Conservation (phyloP, 1,140 invertebrate species). For the Thaumetopoea pityocampa region DNA sequence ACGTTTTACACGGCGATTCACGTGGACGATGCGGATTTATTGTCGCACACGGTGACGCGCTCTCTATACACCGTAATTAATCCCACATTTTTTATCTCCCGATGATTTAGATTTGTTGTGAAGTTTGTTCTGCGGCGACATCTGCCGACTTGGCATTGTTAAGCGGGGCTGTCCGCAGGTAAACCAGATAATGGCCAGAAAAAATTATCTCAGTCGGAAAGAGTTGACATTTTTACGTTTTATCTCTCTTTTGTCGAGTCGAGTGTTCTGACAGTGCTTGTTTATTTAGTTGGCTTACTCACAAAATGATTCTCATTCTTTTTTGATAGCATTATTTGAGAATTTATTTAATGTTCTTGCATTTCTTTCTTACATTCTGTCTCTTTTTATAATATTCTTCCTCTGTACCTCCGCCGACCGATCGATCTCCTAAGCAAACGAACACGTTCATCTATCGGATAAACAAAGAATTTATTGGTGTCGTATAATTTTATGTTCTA, state of each 20-base stretch:
- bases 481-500: slow-evolving; percentile 74
- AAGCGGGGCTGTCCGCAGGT: slow-evolving; percentile 51
- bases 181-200: slow-evolving; percentile 63
- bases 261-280: slow-evolving; percentile 65
- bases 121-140: slow-evolving; percentile 71
- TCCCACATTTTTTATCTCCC: slow-evolving; percentile 57
- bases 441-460: slow-evolving; percentile 54
- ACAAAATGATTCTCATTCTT: slow-evolving; percentile 21
- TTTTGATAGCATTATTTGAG: no score
- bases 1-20: slow-evolving; percentile 67
- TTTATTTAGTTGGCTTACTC: slow-evolving; percentile 51
- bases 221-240: slow-evolving; percentile 63
- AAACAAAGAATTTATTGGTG: slow-evolving; percentile 71
- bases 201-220: slow-evolving; percentile 65
- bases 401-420: slow-evolving; percentile 29
- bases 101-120: slow-evolving; percentile 56
- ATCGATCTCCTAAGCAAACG: slow-evolving; percentile 31
- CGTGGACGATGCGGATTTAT: slow-evolving; percentile 73
- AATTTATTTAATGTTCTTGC: no score
- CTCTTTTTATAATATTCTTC: no score
- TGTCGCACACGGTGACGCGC: slow-evolving; percentile 36
- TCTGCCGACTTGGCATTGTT: slow-evolving; percentile 62
- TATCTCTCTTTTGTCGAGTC: slow-evolving; percentile 56
- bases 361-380: no score
- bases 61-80: slow-evolving; percentile 69